phyloP scores from a whole-genome alignment of 2,113 vertebrate species.

The Odocoileus hemionus region DNA sequence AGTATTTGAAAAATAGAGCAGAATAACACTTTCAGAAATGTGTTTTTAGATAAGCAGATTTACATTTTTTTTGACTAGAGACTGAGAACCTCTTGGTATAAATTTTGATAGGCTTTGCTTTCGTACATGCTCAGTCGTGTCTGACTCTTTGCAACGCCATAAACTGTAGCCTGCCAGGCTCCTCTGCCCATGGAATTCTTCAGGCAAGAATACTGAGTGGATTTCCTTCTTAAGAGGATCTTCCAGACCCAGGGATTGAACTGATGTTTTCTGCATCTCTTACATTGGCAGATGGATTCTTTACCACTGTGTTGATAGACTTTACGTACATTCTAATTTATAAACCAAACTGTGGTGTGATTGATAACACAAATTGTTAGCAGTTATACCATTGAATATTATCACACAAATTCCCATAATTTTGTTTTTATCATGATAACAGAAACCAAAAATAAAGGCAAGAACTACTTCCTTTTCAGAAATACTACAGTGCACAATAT shows the following conservation, averaged over 20 bases:
- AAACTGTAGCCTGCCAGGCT: background rate
- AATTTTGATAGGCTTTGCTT: background rate
- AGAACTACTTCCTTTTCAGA: background rate
- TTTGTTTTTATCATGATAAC: background rate
- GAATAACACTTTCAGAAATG: background rate
- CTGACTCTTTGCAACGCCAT: background rate
- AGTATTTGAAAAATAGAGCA: conserved; percentile 5
- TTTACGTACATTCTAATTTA: background rate
- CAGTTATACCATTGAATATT: background rate
- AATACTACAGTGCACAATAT: background rate
- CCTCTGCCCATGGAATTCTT: background rate
- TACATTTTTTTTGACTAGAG: background rate
- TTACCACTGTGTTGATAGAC: background rate
- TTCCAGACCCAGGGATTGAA: background rate
- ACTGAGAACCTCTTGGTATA: background rate
- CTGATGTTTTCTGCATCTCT: background rate
- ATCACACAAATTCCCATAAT: background rate
- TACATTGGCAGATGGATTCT: background rate
- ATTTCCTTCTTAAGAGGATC: background rate
- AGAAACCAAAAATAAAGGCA: conserved; percentile 2
- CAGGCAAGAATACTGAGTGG: background rate
- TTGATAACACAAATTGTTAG: conserved; percentile 11
- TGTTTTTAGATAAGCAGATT: background rate
- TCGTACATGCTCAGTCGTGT: background rate
- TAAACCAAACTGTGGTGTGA: background rate